These are phyloP conservation scores for Agrilus mali DNA, from an alignment of 2,888 invertebrate genomes.

Conservation along the genomic window DNA sequence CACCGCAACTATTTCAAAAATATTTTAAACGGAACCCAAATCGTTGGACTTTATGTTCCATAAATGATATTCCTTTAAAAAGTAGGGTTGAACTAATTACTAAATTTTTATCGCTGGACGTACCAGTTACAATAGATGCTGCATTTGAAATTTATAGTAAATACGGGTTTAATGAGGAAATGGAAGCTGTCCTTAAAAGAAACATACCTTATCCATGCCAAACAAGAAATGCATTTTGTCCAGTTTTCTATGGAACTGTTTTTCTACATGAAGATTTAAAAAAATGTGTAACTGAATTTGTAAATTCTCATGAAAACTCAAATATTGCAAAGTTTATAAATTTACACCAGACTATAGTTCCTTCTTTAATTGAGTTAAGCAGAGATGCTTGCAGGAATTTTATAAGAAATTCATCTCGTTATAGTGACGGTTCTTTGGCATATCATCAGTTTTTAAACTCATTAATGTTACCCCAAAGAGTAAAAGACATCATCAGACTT, in stretches of 20 bases:
- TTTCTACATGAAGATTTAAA: background rate
- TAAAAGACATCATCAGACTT: conserved; percentile 19
- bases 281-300: background rate
- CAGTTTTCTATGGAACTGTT: too few relatives aligned
- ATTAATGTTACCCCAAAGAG: conserved; percentile 13
- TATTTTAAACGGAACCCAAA: too few relatives aligned
- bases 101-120: conserved; percentile 6
- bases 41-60: too few relatives aligned
- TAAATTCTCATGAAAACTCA: too few relatives aligned
- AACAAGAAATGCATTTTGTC: too few relatives aligned
- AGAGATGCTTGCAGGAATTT: conserved; percentile 17
- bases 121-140: conserved; percentile 2
- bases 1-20: background rate
- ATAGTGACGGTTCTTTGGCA: conserved; percentile 12
- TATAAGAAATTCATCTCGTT: conserved; percentile 12
- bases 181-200: conserved; percentile 3
- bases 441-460: conserved; percentile 16
- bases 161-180: conserved; percentile 7
- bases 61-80: background rate
- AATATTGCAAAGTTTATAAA: conserved; percentile 1
- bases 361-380: conserved; percentile 19
- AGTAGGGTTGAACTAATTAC: conserved; percentile 8
- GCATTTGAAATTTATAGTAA: conserved; percentile 2
- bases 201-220: background rate
- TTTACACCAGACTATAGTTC: conserved; percentile 9